A percentile compares a stretch with the other conserved stretches of the same genome.
Conservation (phyloP, 2,113 vertebrate genomes). For the Perca fluviatilis region DNA sequence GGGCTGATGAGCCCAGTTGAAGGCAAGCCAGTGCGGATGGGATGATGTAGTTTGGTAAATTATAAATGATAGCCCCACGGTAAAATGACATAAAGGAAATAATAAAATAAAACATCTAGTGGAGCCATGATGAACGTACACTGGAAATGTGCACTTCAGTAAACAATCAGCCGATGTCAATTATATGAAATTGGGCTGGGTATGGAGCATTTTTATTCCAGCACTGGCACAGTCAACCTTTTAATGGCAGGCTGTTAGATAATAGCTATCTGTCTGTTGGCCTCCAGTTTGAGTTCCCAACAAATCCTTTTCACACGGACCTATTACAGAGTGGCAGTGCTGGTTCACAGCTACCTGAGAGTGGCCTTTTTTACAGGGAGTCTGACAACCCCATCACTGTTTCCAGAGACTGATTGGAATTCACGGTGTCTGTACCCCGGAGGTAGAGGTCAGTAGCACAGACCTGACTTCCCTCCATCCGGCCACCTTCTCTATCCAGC, state of each 20-base stretch:
- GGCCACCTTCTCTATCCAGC: background rate
- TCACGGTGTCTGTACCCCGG: background rate
- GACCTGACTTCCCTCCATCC: conserved; percentile 5
- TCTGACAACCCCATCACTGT: conserved; percentile 31
- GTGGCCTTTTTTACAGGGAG: background rate
- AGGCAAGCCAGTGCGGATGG: conserved; percentile 70
- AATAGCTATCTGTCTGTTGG: conserved; percentile 69
- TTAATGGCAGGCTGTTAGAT: conserved; percentile 78
- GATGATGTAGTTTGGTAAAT: conserved; percentile 77
- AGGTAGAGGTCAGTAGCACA: conserved; percentile 23
- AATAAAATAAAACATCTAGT: conserved; percentile 82
- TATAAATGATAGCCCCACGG: conserved; percentile 80
- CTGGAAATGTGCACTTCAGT: conserved; percentile 82
- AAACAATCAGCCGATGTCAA: conserved; percentile 81
- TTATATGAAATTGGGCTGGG: conserved; percentile 82
- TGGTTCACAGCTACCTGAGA: conserved; percentile 53
- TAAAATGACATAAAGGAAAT: conserved; percentile 83
- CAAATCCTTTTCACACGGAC: conserved; percentile 67
- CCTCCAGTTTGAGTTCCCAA: conserved; percentile 75
- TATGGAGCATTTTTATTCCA: conserved; percentile 70
- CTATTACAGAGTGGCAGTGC: conserved; percentile 53
- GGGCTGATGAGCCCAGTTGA: conserved; percentile 72
- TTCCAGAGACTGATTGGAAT: conserved; percentile 11
- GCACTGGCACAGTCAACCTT: conserved; percentile 78
- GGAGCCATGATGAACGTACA: conserved; percentile 78